Base-by-base conservation (phyloP, 92 coral and sea anemone genomes). In the Phymanthus crucifer region DNA sequence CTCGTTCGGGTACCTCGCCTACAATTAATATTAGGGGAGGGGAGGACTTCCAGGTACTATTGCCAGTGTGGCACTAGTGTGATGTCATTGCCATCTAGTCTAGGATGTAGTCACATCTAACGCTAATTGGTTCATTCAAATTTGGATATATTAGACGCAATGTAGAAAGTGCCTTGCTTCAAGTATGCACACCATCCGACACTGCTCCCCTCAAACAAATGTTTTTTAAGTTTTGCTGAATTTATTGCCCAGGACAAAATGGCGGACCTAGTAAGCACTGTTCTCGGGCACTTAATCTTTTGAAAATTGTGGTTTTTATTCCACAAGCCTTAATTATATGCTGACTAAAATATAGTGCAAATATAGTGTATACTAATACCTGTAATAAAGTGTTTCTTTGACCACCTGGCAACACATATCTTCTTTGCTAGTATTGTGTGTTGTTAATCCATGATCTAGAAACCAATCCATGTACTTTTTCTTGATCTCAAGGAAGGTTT, bases 311-410 rank as follows among this genome's bases (percentile, higher is more conserved):
- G n/a, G n/a, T n/a, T n/a, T n/a, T n/a, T n/a, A n/a, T n/a, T n/a
- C n/a, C n/a, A n/a, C n/a, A n/a, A n/a, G n/a, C n/a, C n/a, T n/a
- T 21, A 57, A 57, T 6, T 57, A 8, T 21, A 57, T 57, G 66
- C 66, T 0, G 66, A 21, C 23, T 57, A 32, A 29, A 21, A 8
- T 37, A 57, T 9, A 4, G 66, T 21, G 66, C 27, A 57, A 32
- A 38, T 31, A 34, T 18, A 34, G 73, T 69, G 79, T 52, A 40
- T 33, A 45, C 10, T 75, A 46, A 75, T 71, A 81, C 85, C 85
- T 81, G 80, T 81, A 73, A 40, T 11, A 81, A 40, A 81, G 80
- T 81, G 80, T 11, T 56, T 81, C 80, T 80, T 73, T 81, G 48
- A 81, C 61, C 57, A 73, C 56, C 72, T 81, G 85, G 54, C 48